Evolutionary conservation across 2,113 vertebrate species (phyloP), one percentile per base, ranked within the genome.

Genomic region (Microcebus murinus): DNA sequence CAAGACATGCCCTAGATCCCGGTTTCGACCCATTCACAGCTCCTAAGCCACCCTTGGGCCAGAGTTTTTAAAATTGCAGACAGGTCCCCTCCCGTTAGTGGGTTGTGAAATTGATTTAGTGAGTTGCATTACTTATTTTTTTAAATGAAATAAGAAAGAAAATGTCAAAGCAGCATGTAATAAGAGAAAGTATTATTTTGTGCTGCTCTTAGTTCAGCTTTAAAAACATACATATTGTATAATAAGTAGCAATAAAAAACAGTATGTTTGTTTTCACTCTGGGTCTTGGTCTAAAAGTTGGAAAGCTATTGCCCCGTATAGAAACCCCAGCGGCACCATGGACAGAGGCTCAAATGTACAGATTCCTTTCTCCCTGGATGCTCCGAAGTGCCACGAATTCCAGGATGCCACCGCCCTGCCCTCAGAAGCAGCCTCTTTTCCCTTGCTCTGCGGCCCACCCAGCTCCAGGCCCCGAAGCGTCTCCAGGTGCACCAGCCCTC

Each of bases 21-120:
- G 18, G 0, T 17, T 23, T 29, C 71, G 20, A 1, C 18, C 52
- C 0, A 0, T 7, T 63, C 50, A 25, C 29, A 23, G 71, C 52
- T 13, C 50, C 50, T 55, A 6, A 21, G 15, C 39, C 3, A 61
- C 50, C 1, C 1, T 3, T 3, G 4, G 45, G 29, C 0, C 39
- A 1, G 8, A n/a, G 87, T 13, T 89, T 83, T 59, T 39, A 13
- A 31, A 42, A 25, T 1, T 11, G 7, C 29, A 1, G 0, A 11
- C 45, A 5, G 84, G 50, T n/a, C 29, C 61, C 63, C n/a, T 12
- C 74, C 29, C 18, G 0, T 9, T 23, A 2, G 17, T 18, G 52
- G 73, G 45, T 25, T 61, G 48, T 25, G 29, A 90, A 42, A 52
- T 34, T 50, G 71, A 85, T 11, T 42, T 55, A 29, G 63, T 48